Conservation (phyloP, 1,140 invertebrate genomes). For the Aethina tumida region DNA sequence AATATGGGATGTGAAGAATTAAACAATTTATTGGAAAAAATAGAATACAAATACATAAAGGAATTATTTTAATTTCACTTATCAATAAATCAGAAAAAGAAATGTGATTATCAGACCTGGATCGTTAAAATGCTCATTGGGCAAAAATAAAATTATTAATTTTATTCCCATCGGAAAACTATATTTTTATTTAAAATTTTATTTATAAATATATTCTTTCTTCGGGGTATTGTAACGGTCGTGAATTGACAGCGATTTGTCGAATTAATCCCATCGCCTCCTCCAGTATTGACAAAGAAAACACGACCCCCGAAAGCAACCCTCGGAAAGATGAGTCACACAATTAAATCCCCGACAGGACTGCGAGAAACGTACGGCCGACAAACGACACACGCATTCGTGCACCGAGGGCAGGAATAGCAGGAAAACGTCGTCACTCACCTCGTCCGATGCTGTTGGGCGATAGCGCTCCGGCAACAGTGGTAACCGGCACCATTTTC, state of each 20-base stretch:
- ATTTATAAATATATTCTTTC: too few species aligned
- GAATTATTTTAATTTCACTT: too few species aligned
- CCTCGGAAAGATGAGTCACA: not conserved
- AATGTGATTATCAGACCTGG: too few species aligned
- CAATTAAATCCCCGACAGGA: not conserved
- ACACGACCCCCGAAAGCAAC: not conserved
- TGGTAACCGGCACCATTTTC: conserved; percentile 31
- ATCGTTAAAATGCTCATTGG: too few species aligned
- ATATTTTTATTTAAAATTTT: too few species aligned
- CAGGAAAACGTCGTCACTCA: conserved; percentile 39
- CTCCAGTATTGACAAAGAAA: too few species aligned
- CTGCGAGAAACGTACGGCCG: not conserved
- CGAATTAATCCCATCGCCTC: not conserved
- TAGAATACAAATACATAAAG: too few species aligned
- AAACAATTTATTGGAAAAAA: too few species aligned
- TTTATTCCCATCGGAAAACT: too few species aligned
- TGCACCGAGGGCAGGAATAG: conserved; percentile 1
- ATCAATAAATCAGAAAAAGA: too few species aligned
- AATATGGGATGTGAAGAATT: too few species aligned
- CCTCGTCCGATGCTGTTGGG: conserved; percentile 64
- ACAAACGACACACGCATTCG: not conserved
- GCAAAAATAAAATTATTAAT: too few species aligned
- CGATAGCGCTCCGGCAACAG: conserved; percentile 44
- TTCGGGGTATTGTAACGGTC: not conserved
- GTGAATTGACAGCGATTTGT: not conserved